These are phyloP conservation scores for Agriopis aurantiaria DNA, from an alignment of 2,888 invertebrate species.

Conservation along the genomic window DNA sequence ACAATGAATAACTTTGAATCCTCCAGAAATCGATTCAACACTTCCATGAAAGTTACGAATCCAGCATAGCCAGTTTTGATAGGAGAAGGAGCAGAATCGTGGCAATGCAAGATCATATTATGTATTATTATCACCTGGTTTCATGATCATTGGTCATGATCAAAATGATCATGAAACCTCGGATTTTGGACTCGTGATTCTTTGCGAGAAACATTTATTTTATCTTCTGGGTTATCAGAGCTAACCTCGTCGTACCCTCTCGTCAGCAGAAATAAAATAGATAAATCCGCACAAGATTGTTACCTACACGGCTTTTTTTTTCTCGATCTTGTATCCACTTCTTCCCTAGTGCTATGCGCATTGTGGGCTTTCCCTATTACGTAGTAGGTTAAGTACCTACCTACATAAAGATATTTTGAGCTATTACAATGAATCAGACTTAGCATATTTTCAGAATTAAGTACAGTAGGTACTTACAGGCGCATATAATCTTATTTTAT, in stretches of 20 bases:
- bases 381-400: too few relatives aligned
- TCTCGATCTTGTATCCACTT: not conserved
- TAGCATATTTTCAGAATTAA: not conserved
- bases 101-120: not conserved
- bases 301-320: not conserved
- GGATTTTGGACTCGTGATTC: conserved; percentile 30
- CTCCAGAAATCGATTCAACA: too few relatives aligned
- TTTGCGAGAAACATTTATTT: conserved; percentile 10
- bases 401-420: too few relatives aligned
- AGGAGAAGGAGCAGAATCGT: not conserved
- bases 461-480: too few relatives aligned
- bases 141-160: not conserved
- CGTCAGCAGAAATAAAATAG: not conserved
- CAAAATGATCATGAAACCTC: conserved; percentile 11
- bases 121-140: not conserved
- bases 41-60: too few relatives aligned
- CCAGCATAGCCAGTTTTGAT: too few relatives aligned
- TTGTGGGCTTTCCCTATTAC: not conserved
- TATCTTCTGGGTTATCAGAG: conserved; percentile 26
- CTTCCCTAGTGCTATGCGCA: not conserved
- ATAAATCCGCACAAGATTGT: not conserved
- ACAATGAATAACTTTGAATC: too few relatives aligned
- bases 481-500: too few relatives aligned
- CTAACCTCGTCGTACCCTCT: conserved; percentile 14
- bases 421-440: conserved; percentile 7